Percentiles rank a stretch among this genome's conserved stretches.
phyloP scores from a whole-genome alignment of 2,113 vertebrate species.

The Ranitomeya imitator region DNA sequence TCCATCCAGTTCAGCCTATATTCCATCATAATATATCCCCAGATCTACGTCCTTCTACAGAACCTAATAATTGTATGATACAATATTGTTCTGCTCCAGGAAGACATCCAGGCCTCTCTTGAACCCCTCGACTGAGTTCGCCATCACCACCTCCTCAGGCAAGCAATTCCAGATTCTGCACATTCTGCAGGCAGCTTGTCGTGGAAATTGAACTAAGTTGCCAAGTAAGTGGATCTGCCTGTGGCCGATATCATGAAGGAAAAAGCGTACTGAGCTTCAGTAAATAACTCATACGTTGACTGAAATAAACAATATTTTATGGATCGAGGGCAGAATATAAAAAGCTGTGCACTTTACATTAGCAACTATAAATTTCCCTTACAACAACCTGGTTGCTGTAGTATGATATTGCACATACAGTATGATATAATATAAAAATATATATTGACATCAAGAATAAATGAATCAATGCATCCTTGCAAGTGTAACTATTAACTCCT shows the following conservation, averaged over 20 bases:
- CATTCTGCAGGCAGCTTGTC: constrained; percentile 11
- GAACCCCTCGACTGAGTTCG: no score
- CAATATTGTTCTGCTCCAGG: no score
- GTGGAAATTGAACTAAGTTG: constrained; percentile 41
- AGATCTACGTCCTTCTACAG: no score
- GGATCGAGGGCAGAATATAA: not conserved
- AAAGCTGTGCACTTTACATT: not conserved
- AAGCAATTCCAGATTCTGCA: no score
- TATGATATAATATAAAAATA: not conserved
- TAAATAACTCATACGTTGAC: constrained; percentile 10
- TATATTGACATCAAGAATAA: not conserved
- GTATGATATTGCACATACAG: not conserved
- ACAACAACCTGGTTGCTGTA: not conserved
- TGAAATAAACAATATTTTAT: constrained; percentile 7
- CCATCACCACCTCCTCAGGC: no score
- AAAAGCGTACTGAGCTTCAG: constrained; percentile 5
- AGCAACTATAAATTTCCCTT: not conserved
- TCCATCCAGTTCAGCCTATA: no score
- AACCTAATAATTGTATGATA: no score
- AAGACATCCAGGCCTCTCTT: no score
- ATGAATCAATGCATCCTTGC: not conserved
- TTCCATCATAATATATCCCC: no score
- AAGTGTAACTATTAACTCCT: not conserved
- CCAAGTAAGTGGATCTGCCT: constrained; percentile 38
- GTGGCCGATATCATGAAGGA: constrained; percentile 9